These are phyloP conservation scores for Andrena trimmerana DNA, from an alignment of 2,888 invertebrate species.

Conservation along the genomic window DNA sequence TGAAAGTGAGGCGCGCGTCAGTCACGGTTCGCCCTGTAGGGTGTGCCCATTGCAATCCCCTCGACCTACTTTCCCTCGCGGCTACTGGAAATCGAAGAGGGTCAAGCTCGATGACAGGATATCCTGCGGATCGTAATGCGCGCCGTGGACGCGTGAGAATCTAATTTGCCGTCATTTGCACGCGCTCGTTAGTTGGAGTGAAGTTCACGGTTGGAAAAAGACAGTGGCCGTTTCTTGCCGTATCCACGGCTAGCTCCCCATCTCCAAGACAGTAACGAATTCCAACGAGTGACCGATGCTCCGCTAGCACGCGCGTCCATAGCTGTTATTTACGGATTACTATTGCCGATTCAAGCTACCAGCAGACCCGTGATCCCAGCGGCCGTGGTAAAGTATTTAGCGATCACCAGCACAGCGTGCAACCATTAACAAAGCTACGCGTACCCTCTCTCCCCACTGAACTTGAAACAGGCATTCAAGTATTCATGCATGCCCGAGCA, in stretches of 20 bases:
- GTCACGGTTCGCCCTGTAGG: slow-evolving; percentile 27
- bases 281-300: not conserved
- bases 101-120: slow-evolving; percentile 59
- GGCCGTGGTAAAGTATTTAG: too few relatives aligned
- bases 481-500: too few relatives aligned
- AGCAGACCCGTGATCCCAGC: too few relatives aligned
- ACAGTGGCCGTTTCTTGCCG: slow-evolving; percentile 44
- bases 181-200: slow-evolving; percentile 10
- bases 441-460: too few relatives aligned
- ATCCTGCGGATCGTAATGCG: slow-evolving; percentile 51
- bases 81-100: slow-evolving; percentile 61
- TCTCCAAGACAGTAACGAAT: slow-evolving; percentile 13
- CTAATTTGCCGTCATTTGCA: slow-evolving; percentile 32
- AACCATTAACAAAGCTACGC: too few relatives aligned
- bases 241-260: not conserved
- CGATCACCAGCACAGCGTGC: too few relatives aligned
- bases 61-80: slow-evolving; percentile 58
- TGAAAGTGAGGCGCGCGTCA: slow-evolving; percentile 14
- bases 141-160: slow-evolving; percentile 37
- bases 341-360: too few relatives aligned
- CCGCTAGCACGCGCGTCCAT: too few relatives aligned
- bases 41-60: slow-evolving; percentile 49
- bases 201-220: slow-evolving; percentile 51
- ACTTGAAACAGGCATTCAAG: too few relatives aligned
- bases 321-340: too few relatives aligned